phyloP scores from a whole-genome alignment of 2,888 invertebrate genomes.

The Caenorhabditis auriculariae region DNA sequence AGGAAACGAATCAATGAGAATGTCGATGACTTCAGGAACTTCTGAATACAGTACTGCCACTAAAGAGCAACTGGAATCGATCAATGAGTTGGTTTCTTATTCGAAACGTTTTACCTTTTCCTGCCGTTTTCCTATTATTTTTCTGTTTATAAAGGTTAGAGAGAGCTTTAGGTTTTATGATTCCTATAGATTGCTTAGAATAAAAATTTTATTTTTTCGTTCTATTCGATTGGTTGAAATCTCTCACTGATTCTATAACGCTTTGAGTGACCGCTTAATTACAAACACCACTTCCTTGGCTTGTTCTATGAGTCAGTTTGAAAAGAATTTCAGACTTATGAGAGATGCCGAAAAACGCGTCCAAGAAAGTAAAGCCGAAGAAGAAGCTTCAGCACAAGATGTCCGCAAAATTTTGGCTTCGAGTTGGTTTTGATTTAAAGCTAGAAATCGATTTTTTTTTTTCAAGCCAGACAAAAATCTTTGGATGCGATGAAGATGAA shows the following conservation, averaged over 20 bases:
- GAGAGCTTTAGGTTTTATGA: no score
- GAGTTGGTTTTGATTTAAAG: slow-evolving; percentile 13
- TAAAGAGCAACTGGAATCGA: slow-evolving; percentile 32
- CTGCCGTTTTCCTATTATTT: no score
- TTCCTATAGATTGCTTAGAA: no score
- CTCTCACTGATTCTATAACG: no score
- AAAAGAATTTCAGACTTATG: slow-evolving; percentile 20
- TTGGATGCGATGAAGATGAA: slow-evolving; percentile 39
- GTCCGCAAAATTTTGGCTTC: slow-evolving; percentile 21
- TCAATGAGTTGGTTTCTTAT: slow-evolving; percentile 14
- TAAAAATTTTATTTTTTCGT: no score
- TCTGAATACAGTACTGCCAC: slow-evolving; percentile 31
- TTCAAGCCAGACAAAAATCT: slow-evolving; percentile 41
- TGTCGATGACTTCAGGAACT: slow-evolving; percentile 14
- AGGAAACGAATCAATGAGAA: neutral
- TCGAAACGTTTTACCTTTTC: no score
- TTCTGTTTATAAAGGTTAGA: no score
- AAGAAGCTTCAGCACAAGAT: slow-evolving; percentile 12
- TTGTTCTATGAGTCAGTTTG: no score
- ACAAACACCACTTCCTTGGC: no score
- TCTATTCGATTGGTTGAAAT: no score
- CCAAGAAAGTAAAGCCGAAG: slow-evolving; percentile 14
- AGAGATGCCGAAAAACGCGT: slow-evolving; percentile 26
- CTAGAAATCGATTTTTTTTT: neutral
- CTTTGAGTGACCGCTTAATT: no score